phyloP scores from a whole-genome alignment of 2,797 vertebrate species.

The Cyclura pinguis region DNA sequence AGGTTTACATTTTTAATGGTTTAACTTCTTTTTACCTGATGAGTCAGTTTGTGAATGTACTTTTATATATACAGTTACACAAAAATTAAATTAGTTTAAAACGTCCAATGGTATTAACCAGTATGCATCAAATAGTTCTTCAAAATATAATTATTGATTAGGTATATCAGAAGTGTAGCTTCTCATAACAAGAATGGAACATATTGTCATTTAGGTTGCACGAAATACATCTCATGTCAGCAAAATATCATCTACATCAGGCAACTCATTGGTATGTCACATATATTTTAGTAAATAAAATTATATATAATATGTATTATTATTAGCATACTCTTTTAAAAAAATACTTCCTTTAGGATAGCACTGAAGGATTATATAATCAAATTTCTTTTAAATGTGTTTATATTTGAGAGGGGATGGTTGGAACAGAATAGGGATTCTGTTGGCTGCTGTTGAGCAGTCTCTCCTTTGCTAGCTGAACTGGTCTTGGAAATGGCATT shows the following conservation, averaged over 20 bases:
- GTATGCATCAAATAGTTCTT: constrained; percentile 18
- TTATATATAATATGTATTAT: no score
- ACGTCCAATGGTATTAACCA: not conserved
- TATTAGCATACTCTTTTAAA: not conserved
- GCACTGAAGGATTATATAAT: not conserved
- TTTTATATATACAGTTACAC: not conserved
- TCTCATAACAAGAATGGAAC: constrained; percentile 40
- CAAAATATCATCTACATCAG: constrained; percentile 81
- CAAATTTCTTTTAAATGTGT: no score
- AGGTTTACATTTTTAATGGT: not conserved
- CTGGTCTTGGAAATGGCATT: no score
- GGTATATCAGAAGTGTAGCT: constrained; percentile 7
- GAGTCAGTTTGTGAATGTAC: not conserved
- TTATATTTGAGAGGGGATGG: no score
- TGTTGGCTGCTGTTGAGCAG: no score
- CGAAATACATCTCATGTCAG: constrained; percentile 87
- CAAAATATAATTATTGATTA: constrained; percentile 20
- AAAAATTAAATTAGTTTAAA: not conserved
- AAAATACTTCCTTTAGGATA: constrained; percentile 9
- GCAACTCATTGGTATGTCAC: constrained; percentile 85
- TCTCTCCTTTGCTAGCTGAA: no score
- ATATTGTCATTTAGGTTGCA: constrained; percentile 82
- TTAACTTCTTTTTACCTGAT: not conserved
- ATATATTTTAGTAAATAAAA: constrained; percentile 10
- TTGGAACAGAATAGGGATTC: no score